phyloP scores from a whole-genome alignment of 2,113 vertebrate genomes.

The Psittacus erithacus region DNA sequence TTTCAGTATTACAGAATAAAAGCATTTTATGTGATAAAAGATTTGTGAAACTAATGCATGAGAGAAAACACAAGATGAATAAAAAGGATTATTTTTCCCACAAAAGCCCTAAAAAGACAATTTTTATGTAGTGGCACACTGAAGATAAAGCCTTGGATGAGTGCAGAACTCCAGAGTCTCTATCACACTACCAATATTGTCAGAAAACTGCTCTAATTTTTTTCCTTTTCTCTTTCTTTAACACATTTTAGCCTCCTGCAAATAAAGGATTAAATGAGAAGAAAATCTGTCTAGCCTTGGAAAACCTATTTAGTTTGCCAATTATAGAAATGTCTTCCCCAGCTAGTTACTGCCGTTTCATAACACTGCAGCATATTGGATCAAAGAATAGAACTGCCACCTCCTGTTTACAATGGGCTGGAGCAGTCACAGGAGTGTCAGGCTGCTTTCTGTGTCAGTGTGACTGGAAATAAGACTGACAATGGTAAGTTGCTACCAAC shows the following conservation, averaged over 20 bases:
- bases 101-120: neutral
- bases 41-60: neutral
- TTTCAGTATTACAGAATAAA: neutral
- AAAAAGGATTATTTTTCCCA: neutral
- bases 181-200: neutral
- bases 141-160: neutral
- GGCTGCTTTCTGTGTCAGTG: neutral
- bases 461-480: neutral
- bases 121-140: neutral
- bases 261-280: neutral
- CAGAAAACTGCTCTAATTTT: neutral
- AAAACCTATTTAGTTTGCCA: conserved; percentile 28
- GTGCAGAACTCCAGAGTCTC: neutral
- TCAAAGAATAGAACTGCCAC: conserved; percentile 57
- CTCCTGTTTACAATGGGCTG: conserved; percentile 46
- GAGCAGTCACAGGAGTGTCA: conserved; percentile 14
- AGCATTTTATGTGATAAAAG: neutral
- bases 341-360: conserved; percentile 18
- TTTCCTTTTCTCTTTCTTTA: neutral
- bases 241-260: conserved; percentile 8
- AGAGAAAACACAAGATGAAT: neutral
- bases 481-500: neutral
- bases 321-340: conserved; percentile 8
- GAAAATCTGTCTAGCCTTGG: neutral
- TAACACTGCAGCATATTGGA: conserved; percentile 40